Evolutionary conservation across 2,113 vertebrate species (phyloP).

Genomic region (Caloenas nicobarica): DNA sequence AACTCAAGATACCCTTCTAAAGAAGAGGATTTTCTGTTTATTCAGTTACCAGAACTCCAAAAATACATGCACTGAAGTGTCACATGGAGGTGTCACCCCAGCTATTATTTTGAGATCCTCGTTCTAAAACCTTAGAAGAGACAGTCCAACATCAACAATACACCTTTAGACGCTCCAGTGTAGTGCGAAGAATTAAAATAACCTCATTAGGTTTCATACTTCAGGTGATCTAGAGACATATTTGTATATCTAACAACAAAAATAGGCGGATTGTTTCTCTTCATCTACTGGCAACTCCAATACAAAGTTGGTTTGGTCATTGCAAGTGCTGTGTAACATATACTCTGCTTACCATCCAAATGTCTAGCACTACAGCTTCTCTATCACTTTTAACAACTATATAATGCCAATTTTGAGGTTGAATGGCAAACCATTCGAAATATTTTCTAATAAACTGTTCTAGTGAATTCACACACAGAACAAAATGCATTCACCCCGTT

Average conservation of each 20-base stretch:
- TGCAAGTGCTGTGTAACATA: neutral
- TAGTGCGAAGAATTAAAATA: neutral
- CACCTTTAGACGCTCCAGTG: neutral
- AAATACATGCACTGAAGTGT: neutral
- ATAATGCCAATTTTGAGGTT: neutral
- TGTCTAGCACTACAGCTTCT: neutral
- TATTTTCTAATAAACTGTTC: neutral
- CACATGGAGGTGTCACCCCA: neutral
- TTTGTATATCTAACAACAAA: neutral
- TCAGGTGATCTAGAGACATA: neutral
- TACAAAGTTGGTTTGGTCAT: neutral
- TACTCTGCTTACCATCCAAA: accelerated
- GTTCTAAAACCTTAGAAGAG: neutral
- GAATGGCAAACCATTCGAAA: neutral
- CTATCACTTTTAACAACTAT: neutral
- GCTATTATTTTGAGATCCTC: neutral
- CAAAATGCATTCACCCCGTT: neutral
- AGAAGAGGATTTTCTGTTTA: neutral
- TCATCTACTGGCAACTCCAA: neutral
- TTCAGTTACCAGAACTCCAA: neutral
- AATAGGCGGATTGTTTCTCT: accelerated
- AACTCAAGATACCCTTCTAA: neutral
- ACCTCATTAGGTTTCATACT: neutral
- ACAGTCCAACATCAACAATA: neutral
- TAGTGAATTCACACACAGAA: neutral